phyloP scores from a whole-genome alignment of 1,140 invertebrate genomes.

The Bicyclus anynana region DNA sequence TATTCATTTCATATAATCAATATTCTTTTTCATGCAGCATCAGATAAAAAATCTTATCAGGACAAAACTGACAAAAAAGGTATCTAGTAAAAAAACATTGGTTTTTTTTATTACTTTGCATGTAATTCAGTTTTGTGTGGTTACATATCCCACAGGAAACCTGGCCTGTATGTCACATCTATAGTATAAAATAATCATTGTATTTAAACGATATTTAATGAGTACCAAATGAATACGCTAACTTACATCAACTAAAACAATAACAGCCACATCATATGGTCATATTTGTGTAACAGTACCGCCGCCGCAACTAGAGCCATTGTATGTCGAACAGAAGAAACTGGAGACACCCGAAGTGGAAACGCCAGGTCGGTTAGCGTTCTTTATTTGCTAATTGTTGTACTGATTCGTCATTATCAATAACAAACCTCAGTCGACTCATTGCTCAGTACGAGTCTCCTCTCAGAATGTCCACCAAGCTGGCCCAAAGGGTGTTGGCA shows the following conservation, averaged over 20 bases:
- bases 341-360: conserved; percentile 45
- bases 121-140: too few species aligned
- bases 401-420: too few species aligned
- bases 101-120: too few species aligned
- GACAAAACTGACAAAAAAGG: conserved; percentile 13
- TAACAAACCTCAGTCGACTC: too few species aligned
- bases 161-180: too few species aligned
- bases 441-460: too few species aligned
- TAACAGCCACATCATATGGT: not conserved
- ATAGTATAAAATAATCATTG: too few species aligned
- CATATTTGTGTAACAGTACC: conserved; percentile 48
- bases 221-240: not conserved
- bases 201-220: too few species aligned
- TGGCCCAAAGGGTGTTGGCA: too few species aligned
- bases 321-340: conserved; percentile 56
- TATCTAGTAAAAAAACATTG: not conserved
- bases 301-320: conserved; percentile 42
- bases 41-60: conserved; percentile 10
- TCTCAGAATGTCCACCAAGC: too few species aligned
- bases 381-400: not conserved
- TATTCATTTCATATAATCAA: not conserved
- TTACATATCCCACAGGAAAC: too few species aligned
- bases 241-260: not conserved
- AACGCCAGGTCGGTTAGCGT: conserved; percentile 41
- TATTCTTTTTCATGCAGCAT: conserved; percentile 14